Evolutionary conservation across 2,113 vertebrate genomes (phyloP), one percentile per base, ranked within the genome.

Genomic region (Toxostoma redivivum): DNA sequence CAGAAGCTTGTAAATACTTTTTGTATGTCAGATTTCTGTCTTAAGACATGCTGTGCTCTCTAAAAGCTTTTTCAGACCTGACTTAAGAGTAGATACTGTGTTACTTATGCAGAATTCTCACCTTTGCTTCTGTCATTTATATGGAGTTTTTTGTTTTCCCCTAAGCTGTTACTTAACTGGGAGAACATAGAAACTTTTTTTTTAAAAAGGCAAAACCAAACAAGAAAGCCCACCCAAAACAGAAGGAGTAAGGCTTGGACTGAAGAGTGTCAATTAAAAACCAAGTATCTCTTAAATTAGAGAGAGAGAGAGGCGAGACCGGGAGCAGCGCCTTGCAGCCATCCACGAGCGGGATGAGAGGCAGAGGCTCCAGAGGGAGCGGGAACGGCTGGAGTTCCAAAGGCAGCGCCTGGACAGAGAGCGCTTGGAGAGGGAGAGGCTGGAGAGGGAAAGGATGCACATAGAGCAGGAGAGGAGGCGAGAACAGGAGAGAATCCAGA

Each of bases 401-500:
- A 98, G 98, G 67, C 98, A 99, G 91, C 98, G 99, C 0, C 98
- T 99, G 14, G 99, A 99, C 50, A 98, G 98, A 0, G 99, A 99
- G 84, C 98, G 99, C 9, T 91, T 99, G 98, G 99, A 99, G 96
- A 98, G 99, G 0, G 99, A 99, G 94, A 98, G 99, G 56, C 51
- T 99, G 87, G 99, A 99, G 96, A 98, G 99, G 0, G 99, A 99
- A 81, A 97, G 99, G 44, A 97, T 99, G 95, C 98, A 99, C 1
- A 98, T 99, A 10, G 99, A 99, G 92, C 99, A 99, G 1, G 99
- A 99, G 54, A 97, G 99, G 53, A 96, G 99, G 6, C 97, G 98
- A 4, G 99, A 99, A 20, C 99, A 99, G 97, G 99, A 99, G 47
- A 97, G 99, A 21, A 99, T 99, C 96, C 98, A 99, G 50, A 97